Conservation (phyloP, 2,888 invertebrate genomes). For the Acleris laterana region DNA sequence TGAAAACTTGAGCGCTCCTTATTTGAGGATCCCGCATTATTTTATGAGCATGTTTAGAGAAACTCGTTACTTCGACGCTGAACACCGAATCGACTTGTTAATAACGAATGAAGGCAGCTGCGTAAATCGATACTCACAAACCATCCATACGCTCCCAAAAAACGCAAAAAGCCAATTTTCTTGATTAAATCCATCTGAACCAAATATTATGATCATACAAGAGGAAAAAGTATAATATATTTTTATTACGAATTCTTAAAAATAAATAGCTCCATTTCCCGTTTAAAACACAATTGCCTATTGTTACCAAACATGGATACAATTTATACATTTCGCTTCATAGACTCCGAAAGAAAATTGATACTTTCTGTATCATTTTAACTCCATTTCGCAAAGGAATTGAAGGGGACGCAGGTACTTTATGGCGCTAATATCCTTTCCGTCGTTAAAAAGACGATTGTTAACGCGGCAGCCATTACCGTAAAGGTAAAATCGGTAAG, state of each 20-base stretch:
- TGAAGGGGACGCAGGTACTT: conserved; percentile 39
- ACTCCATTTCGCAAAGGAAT: conserved; percentile 26
- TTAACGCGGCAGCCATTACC: conserved; percentile 42
- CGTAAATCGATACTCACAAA: conserved; percentile 22
- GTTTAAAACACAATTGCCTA: conserved; percentile 6
- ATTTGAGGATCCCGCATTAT: conserved; percentile 28
- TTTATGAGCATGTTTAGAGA: conserved; percentile 35
- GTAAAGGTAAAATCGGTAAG: conserved; percentile 48
- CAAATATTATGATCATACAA: background rate
- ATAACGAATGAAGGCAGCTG: conserved; percentile 33
- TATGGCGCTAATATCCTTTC: conserved; percentile 45
- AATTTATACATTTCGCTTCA: conserved; percentile 11
- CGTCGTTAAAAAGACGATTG: conserved; percentile 51
- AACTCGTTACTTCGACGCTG: conserved; percentile 35
- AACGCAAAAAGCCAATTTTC: conserved; percentile 1
- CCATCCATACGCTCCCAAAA: conserved; percentile 3
- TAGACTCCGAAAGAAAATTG: conserved; percentile 27
- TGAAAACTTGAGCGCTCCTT: conserved; percentile 17
- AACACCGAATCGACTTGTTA: conserved; percentile 33
- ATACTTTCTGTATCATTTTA: conserved; percentile 33
- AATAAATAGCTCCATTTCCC: conserved; percentile 1
- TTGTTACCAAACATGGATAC: conserved; percentile 10
- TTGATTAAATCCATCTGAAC: background rate
- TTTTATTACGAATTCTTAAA: background rate
- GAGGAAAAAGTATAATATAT: background rate